Conservation (phyloP, 2,797 vertebrate genomes). For the Amphiprion clarkii region DNA sequence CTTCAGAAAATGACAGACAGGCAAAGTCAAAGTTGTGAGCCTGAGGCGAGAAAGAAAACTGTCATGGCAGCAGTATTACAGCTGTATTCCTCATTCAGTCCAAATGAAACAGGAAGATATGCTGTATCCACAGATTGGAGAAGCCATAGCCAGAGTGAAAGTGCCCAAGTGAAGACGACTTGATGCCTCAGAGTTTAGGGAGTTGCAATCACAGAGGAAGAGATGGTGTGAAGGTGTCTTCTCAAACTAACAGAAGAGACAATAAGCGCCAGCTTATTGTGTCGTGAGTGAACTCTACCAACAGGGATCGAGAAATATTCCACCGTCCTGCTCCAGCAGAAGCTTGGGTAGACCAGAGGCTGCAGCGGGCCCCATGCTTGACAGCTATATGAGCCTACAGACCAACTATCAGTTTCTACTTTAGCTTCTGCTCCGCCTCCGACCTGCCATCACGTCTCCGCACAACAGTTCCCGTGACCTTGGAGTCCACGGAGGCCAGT, state of each 20-base stretch:
- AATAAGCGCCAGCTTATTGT: constrained; percentile 21
- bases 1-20: constrained; percentile 43
- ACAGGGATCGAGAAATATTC: constrained; percentile 42
- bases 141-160: constrained; percentile 41
- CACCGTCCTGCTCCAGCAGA: constrained; percentile 48
- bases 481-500: constrained; percentile 53
- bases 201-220: constrained; percentile 39
- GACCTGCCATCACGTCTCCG: constrained; percentile 26
- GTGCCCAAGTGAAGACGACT: constrained; percentile 20
- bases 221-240: constrained; percentile 29
- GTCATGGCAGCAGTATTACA: constrained; percentile 41
- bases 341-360: constrained; percentile 33
- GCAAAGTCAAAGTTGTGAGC: constrained; percentile 25
- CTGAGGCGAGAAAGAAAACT: constrained; percentile 15
- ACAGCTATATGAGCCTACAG: constrained; percentile 56
- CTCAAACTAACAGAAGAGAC: constrained; percentile 36
- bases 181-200: constrained; percentile 15
- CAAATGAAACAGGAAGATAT: constrained; percentile 38
- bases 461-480: constrained; percentile 49
- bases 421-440: constrained; percentile 44
- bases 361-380: constrained; percentile 51
- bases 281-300: constrained; percentile 20
- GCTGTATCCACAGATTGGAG: constrained; percentile 43
- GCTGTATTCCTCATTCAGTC: constrained; percentile 43
- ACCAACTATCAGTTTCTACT: constrained; percentile 64